Conservation (phyloP, 92 coral and sea anemone species). For the Micromussa lordhowensis region DNA sequence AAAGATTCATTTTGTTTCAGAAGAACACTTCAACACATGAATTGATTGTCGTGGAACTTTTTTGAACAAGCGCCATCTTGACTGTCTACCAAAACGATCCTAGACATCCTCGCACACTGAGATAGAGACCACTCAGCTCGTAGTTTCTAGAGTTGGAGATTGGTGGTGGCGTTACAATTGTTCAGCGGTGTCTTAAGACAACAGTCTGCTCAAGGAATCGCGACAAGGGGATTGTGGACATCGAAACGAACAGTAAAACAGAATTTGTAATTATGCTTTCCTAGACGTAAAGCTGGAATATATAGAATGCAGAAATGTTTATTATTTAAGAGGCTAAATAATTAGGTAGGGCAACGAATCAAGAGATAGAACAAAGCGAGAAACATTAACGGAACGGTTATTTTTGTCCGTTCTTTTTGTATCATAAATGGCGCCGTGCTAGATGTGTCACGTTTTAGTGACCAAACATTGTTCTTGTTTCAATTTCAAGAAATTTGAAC, state of each 20-base stretch:
- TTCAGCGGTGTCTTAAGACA: not conserved
- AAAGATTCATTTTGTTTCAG: too few species aligned
- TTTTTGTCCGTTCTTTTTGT: not conserved
- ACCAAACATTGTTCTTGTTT: not conserved
- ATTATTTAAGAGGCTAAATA: slow-evolving; percentile 23
- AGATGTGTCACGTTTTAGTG: not conserved
- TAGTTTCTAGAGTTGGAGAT: not conserved
- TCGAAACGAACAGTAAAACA: not conserved
- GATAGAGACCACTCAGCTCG: not conserved
- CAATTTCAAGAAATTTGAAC: not conserved
- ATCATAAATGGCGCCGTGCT: not conserved
- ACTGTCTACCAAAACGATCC: not conserved
- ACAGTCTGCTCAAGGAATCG: not conserved
- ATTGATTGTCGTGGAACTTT: not conserved
- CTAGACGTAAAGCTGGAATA: not conserved
- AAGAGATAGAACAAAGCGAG: not conserved
- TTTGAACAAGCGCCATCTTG: not conserved
- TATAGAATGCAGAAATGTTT: not conserved
- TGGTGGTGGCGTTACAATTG: not conserved
- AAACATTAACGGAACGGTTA: not conserved
- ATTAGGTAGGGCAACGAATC: not conserved
- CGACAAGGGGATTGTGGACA: not conserved
- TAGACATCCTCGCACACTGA: not conserved
- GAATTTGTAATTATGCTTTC: not conserved
- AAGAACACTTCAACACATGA: not conserved